Evolutionary conservation across 2,888 invertebrate species (phyloP).

Genomic region (Rhodophaea formosa): DNA sequence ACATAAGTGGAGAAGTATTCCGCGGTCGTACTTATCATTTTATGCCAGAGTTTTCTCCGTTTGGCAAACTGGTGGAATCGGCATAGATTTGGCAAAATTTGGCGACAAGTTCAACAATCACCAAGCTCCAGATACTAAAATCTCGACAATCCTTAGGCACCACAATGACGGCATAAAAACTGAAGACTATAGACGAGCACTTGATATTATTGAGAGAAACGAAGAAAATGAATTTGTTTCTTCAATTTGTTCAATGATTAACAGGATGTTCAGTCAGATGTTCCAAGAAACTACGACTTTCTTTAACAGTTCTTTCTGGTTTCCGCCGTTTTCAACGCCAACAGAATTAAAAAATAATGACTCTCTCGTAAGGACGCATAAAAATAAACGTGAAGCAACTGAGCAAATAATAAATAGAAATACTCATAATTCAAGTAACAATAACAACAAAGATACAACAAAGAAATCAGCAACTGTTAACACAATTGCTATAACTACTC

Average conservation of each 20-base stretch:
- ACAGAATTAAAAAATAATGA: slow-evolving; percentile 27
- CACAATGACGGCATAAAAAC: slow-evolving; percentile 61
- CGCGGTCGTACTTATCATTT: slow-evolving; percentile 65
- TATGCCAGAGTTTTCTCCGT: slow-evolving; percentile 74
- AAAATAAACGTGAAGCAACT: slow-evolving; percentile 47
- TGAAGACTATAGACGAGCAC: slow-evolving; percentile 47
- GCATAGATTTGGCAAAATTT: slow-evolving; percentile 53
- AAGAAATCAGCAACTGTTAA: slow-evolving; percentile 27
- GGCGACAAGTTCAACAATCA: slow-evolving; percentile 44
- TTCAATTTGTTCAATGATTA: slow-evolving; percentile 44
- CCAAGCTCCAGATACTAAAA: slow-evolving; percentile 40
- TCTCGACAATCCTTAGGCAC: slow-evolving; percentile 53
- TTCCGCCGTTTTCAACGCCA: slow-evolving; percentile 27
- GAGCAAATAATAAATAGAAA: slow-evolving; percentile 12
- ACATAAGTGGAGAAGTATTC: slow-evolving; percentile 71
- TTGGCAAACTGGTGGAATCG: slow-evolving; percentile 80
- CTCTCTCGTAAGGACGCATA: slow-evolving; percentile 40
- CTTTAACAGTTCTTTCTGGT: slow-evolving; percentile 41
- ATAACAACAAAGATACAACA: slow-evolving; percentile 8
- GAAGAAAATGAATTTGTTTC: slow-evolving; percentile 50
- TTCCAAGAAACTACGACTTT: slow-evolving; percentile 51
- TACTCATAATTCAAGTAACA: not conserved
- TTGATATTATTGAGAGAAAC: slow-evolving; percentile 50
- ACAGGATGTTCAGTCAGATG: slow-evolving; percentile 48
- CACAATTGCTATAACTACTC: slow-evolving; percentile 22